Evolutionary conservation across 2,797 vertebrate genomes (phyloP), one percentile per base, ranked within the genome.

Genomic region (Leucoraja ocellata): DNA sequence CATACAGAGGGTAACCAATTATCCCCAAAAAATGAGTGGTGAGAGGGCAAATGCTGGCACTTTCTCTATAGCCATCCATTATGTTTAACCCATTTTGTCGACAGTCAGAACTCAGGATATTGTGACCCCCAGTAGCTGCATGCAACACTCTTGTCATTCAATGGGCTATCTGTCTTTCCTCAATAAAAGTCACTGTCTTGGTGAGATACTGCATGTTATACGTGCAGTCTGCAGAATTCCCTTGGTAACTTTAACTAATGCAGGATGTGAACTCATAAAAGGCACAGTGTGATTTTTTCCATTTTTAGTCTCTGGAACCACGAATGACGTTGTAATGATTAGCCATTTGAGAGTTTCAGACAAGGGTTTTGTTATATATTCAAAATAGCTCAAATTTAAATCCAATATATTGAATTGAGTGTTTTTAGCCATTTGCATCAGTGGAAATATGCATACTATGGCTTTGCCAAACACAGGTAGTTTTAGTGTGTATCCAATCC

Each of bases 221-320:
- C 8, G 8, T 68, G 4, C n/a, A 28, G 25, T 36, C 10, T 5
- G 2, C 84, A 36, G 36, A 65, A 9, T 36, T 68, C 84, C n/a
- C 16, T 88, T 88, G 84, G n/a, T 32, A 88, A 32, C n/a, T 36
- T 88, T 88, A 68, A 32, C n/a, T 36, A 68, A 21, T 88, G 7
- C 84, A 68, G 6, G 84, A 88, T 88, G 61, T 88, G 84, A 88
- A 88, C 61, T 88, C 63, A 68, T 65, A 36, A 58, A n/a, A 68
- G n/a, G 32, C 61, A 88, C 14, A 7, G 28, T 16, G 16, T 68
- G 61, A n/a, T 63, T 36, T 88, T 68, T 65, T 32, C 58, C n/a
- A 68, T 68, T 88, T 88, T 68, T 36, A 36, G 63, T 32, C 61
- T 63, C 61, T 36, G 16, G 63, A 36, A 36, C 84, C 16, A 0